Conservation (phyloP, 1,140 invertebrate genomes). For the Drosophila trapezifrons region DNA sequence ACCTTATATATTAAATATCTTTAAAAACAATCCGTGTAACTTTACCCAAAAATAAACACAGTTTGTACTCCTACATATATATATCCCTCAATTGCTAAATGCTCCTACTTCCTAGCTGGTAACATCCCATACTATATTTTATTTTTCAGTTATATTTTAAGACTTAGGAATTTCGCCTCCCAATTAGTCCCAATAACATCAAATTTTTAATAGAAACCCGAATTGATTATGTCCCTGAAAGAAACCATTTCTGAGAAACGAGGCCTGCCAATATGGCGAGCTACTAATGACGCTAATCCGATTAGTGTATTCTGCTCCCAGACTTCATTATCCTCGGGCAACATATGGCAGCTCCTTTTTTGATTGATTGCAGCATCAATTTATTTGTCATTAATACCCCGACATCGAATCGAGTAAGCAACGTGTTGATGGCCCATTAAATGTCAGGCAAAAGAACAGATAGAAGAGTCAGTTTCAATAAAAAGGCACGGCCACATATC, state of each 20-base stretch:
- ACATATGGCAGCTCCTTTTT: slow-evolving; percentile 39
- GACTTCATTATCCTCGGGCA: slow-evolving; percentile 46
- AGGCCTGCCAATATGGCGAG: not conserved
- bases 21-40: too few relatives aligned
- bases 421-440: slow-evolving; percentile 67
- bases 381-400: slow-evolving; percentile 68
- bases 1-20: too few relatives aligned
- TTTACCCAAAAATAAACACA: too few relatives aligned
- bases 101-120: not conserved
- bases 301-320: slow-evolving; percentile 39
- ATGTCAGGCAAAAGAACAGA: slow-evolving; percentile 31
- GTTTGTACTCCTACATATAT: too few relatives aligned
- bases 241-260: not conserved
- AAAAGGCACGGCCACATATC: slow-evolving; percentile 33
- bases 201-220: not conserved
- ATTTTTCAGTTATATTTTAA: not conserved
- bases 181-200: too few relatives aligned
- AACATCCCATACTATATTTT: not conserved
- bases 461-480: slow-evolving; percentile 4
- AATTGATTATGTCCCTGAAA: not conserved
- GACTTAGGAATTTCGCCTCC: not conserved
- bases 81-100: not conserved
- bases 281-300: slow-evolving; percentile 36
- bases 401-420: slow-evolving; percentile 46
- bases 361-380: slow-evolving; percentile 71